Percentiles rank a stretch among this genome's conserved stretches.
phyloP scores from a whole-genome alignment of 2,888 invertebrate species.

The Athalia circularis region DNA sequence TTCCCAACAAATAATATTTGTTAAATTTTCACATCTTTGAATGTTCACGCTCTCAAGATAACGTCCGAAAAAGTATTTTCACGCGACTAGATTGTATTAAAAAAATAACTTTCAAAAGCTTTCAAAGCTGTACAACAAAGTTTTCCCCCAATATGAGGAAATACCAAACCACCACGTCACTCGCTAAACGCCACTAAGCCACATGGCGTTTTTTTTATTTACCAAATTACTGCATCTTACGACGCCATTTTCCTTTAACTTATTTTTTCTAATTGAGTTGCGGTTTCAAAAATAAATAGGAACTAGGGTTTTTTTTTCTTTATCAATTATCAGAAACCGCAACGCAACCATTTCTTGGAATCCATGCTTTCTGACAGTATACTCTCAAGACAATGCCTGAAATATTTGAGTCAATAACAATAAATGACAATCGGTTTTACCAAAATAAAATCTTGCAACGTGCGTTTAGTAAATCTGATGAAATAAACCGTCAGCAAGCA shows the following conservation, averaged over 20 bases:
- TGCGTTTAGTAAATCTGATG: background rate
- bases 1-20: too few species aligned
- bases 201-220: background rate
- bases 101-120: conserved; percentile 39
- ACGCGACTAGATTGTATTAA: conserved; percentile 42
- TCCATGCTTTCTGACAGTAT: conserved; percentile 14
- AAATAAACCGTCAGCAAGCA: conserved; percentile 11
- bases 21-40: conserved; percentile 6
- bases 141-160: conserved; percentile 44
- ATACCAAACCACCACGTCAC: conserved; percentile 19
- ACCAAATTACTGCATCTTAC: background rate
- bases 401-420: conserved; percentile 1
- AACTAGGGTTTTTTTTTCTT: conserved; percentile 59
- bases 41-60: conserved; percentile 4
- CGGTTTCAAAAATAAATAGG: conserved; percentile 59
- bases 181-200: background rate
- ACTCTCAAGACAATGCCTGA: background rate
- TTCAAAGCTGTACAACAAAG: conserved; percentile 34
- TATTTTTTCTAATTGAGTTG: conserved; percentile 43
- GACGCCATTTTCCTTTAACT: conserved; percentile 18
- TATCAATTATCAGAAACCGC: background rate
- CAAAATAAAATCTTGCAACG: background rate
- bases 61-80: conserved; percentile 34
- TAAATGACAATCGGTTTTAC: conserved; percentile 13
- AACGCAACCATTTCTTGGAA: conserved; percentile 3